These are phyloP conservation scores for Drosophila triauraria DNA, from an alignment of 1,140 invertebrate species.

Conservation along the genomic window DNA sequence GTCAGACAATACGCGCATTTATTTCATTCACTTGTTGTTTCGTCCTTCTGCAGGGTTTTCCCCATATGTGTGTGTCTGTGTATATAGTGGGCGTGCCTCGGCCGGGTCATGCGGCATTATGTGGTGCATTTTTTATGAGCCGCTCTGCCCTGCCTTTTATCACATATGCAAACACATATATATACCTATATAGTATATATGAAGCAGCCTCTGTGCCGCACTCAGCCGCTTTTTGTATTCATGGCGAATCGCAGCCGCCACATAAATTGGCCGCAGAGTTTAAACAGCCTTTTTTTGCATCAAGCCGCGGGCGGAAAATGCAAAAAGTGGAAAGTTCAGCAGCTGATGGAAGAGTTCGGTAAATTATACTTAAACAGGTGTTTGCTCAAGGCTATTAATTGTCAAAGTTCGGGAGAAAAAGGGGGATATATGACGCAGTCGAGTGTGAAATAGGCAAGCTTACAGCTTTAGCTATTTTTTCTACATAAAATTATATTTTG, in stretches of 20 bases:
- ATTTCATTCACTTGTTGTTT: constrained; percentile 65
- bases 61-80: constrained; percentile 17
- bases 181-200: constrained; percentile 37
- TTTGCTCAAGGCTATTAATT: constrained; percentile 7
- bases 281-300: constrained; percentile 30
- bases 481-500: neutral
- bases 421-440: neutral
- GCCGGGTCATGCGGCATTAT: constrained; percentile 76
- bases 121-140: constrained; percentile 79
- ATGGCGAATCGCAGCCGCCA: constrained; percentile 53
- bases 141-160: constrained; percentile 72
- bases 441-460: neutral
- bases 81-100: constrained; percentile 57
- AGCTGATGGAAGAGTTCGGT: constrained; percentile 32
- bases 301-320: constrained; percentile 26
- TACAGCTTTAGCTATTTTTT: neutral
- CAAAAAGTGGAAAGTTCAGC: constrained; percentile 35
- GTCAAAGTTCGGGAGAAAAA: neutral
- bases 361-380: constrained; percentile 26
- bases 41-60: neutral
- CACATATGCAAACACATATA: constrained; percentile 69
- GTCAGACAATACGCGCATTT: constrained; percentile 78
- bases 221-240: constrained; percentile 41
- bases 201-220: constrained; percentile 17
- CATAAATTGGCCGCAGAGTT: constrained; percentile 68